Evolutionary conservation across 2,888 invertebrate species (phyloP), one percentile per base, ranked within the genome.

Genomic region (Schizaphis graminum): DNA sequence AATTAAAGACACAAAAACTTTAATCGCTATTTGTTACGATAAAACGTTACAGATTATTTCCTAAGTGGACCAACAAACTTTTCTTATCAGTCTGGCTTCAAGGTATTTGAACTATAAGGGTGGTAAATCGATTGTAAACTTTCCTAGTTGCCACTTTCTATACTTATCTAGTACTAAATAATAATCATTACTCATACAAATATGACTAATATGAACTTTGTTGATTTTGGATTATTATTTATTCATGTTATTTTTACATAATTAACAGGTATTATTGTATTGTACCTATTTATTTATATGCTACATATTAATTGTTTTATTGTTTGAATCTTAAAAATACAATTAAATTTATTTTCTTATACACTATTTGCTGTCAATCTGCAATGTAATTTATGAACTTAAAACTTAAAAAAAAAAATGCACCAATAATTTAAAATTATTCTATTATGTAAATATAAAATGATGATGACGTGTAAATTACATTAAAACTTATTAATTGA

Each of bases 171-270:
- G 44, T 56, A n/a, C n/a, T 57, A 49, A 49, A 61, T 47, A 92
- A 92, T 61, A 87, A 92, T 87, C 85, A 92, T 92, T 92, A 92
- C 61, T 92, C 44, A 61, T 92, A 61, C 92, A 87, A 92, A 87
- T 87, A 92, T 87, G 86, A 92, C 86, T 61, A 87, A 87, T 87
- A 87, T 61, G 86, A 92, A 47, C 86, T 61, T 21, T 49, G 49
- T 87, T 87, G 92, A 92, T 61, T 26, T 47, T 47, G 87, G 92
- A 92, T 92, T 92, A 92, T 26, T 87, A 41, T 35, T 35, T 16
- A 49, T 91, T 90, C 53, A 91, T 53, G 13, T 67, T 47, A 67
- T 89, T 57, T 41, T n/a, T n/a, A 41, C n/a, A n/a, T 77, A 77
- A 77, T 21, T 77, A 77, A 35, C 7, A 77, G 35, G 3, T n/a